These are phyloP conservation scores for Phymatocera aterrima DNA, from an alignment of 2,888 invertebrate genomes.

Conservation along the genomic window DNA sequence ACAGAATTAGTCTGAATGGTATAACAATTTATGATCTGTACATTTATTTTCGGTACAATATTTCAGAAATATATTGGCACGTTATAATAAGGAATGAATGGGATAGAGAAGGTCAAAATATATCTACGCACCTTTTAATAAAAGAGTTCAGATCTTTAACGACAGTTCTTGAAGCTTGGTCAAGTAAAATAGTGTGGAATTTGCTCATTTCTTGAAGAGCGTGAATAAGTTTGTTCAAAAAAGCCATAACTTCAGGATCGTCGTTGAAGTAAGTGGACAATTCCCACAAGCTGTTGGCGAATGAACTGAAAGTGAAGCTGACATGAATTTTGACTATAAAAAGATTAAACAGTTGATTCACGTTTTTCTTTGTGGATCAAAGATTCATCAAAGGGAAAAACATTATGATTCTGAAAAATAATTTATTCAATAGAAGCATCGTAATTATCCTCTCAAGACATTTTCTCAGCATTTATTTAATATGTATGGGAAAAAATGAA, in stretches of 20 bases:
- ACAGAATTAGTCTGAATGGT: not conserved
- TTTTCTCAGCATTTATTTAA: too few species aligned
- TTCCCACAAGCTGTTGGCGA: slow-evolving; percentile 93
- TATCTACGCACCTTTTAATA: slow-evolving; percentile 85
- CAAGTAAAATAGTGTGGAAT: slow-evolving; percentile 92
- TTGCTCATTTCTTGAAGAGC: slow-evolving; percentile 95
- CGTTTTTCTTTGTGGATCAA: not conserved
- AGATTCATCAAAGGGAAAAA: too few species aligned
- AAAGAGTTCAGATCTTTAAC: slow-evolving; percentile 93
- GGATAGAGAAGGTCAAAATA: not conserved
- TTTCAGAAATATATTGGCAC: not conserved
- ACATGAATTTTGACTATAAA: not conserved
- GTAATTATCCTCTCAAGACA: too few species aligned
- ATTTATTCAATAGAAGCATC: too few species aligned
- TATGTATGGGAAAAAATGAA: too few species aligned
- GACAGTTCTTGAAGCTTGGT: slow-evolving; percentile 94
- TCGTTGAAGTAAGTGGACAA: slow-evolving; percentile 91
- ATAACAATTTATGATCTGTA: not conserved
- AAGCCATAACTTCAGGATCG: slow-evolving; percentile 88
- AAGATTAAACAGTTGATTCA: not conserved
- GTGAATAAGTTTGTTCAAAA: slow-evolving; percentile 86
- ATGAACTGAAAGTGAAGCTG: slow-evolving; percentile 79
- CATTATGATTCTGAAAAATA: too few species aligned
- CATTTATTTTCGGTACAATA: not conserved
- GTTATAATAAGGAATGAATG: not conserved